These are phyloP conservation scores for Avahi laniger DNA, from an alignment of 2,797 vertebrate species.

Conservation along the genomic window DNA sequence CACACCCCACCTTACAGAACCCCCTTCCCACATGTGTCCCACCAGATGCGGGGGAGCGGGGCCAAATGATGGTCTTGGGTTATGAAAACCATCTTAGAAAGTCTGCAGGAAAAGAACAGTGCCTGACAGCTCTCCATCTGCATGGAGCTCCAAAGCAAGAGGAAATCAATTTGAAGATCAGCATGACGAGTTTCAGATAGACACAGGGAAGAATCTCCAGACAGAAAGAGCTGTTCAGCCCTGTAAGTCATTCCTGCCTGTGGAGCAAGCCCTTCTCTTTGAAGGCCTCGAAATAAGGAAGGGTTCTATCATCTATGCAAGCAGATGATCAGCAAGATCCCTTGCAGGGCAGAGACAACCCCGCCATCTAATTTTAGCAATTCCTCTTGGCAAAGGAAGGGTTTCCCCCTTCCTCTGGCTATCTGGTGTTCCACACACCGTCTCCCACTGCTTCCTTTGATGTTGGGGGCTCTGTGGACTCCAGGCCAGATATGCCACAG, in stretches of 20 bases:
- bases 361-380: constrained; percentile 68
- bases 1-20: not conserved
- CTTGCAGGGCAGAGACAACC: not conserved
- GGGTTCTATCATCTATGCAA: not conserved
- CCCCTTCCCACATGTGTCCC: not conserved
- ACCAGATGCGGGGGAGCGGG: fast-evolving
- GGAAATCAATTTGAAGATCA: not conserved
- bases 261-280: not conserved
- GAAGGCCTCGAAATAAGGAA: not conserved
- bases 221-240: not conserved
- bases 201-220: not conserved
- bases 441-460: constrained; percentile 32
- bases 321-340: not conserved
- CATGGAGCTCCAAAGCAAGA: not conserved
- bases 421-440: constrained; percentile 57
- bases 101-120: not conserved
- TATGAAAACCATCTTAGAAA: not conserved
- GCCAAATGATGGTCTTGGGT: not conserved
- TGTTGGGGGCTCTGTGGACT: constrained; percentile 32
- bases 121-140: not conserved
- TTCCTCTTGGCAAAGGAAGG: constrained; percentile 19
- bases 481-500: constrained; percentile 46
- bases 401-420: not conserved
- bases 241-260: not conserved
- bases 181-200: not conserved